Evolutionary conservation across 2,113 vertebrate species (phyloP), one percentile per base, ranked within the genome.

Genomic region (Psettodes erumei): DNA sequence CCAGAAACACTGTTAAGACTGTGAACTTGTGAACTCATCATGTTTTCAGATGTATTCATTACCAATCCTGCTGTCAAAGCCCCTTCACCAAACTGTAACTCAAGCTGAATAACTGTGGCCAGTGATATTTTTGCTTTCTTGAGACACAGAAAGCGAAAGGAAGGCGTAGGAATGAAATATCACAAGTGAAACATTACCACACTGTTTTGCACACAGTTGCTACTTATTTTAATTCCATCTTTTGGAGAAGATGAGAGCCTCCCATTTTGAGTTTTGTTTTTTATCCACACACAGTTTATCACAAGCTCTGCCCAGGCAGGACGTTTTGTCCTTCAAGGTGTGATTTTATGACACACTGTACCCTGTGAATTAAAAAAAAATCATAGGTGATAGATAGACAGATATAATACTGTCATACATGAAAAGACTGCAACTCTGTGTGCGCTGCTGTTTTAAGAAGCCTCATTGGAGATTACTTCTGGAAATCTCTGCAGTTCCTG

Each of bases 31-130:
- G 33, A 33, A 59, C 33, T 37, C 33, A 13, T 21, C 33, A 23
- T 35, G 56, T 21, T 23, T n/a, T 33, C 58, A 27, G 58, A 25
- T 40, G 30, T 30, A 62, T 62, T 62, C 60, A 62, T 45, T 43
- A 30, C 59, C n/a, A 23, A 75, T 30, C 23, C 21, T 30, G 8
- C 23, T 67, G 33, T 59, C 25, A 50, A 23, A 32, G 6, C 42
- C 12, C 3, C 9, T 58, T 53, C 9, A 27, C 27, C n/a, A 40
- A 58, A 50, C 16, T 50, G 27, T 18, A 62, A 33, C 15, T 25
- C 18, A 28, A 37, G 28, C 9, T 68, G 12, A 60, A 43, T n/a
- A 0, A 62, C 42, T 43, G 42, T 19, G 16, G 10, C 10, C 28
- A 60, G 8, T 33, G 5, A 33, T 69, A 27, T 28, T 69, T 13